Evolutionary conservation across 2,888 invertebrate species (phyloP).

Genomic region (Drosophila histrio): DNA sequence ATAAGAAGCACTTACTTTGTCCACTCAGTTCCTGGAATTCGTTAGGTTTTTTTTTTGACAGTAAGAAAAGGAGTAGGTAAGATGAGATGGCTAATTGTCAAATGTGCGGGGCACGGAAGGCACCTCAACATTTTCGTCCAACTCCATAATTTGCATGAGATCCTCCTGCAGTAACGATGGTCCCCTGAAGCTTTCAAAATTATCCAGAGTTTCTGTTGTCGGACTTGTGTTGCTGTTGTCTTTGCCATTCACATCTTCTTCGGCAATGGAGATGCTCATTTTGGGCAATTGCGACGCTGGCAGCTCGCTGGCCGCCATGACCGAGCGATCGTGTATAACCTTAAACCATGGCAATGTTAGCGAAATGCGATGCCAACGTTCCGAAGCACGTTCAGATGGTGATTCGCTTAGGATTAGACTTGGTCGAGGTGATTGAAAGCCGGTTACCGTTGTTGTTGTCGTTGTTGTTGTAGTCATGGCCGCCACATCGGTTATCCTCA

Average conservation of each 20-base stretch:
- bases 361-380: conserved; percentile 47
- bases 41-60: background rate
- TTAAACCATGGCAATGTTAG: conserved; percentile 42
- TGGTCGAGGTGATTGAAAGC: background rate
- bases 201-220: background rate
- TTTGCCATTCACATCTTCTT: conserved; percentile 1
- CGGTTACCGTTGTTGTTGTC: background rate
- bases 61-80: background rate
- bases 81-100: background rate
- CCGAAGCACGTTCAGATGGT: background rate
- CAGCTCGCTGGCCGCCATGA: background rate
- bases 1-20: background rate
- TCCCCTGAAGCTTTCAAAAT: conserved; percentile 18
- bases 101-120: background rate
- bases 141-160: conserved; percentile 26
- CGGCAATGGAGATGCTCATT: conserved; percentile 3
- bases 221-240: background rate
- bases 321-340: background rate
- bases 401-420: background rate
- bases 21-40: background rate
- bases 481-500: background rate
- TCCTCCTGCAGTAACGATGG: conserved; percentile 40
- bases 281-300: background rate
- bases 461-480: background rate
- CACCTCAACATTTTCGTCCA: conserved; percentile 1